Base-by-base conservation (phyloP, 1,140 invertebrate genomes). In the Anoplolepis gracilipes region DNA sequence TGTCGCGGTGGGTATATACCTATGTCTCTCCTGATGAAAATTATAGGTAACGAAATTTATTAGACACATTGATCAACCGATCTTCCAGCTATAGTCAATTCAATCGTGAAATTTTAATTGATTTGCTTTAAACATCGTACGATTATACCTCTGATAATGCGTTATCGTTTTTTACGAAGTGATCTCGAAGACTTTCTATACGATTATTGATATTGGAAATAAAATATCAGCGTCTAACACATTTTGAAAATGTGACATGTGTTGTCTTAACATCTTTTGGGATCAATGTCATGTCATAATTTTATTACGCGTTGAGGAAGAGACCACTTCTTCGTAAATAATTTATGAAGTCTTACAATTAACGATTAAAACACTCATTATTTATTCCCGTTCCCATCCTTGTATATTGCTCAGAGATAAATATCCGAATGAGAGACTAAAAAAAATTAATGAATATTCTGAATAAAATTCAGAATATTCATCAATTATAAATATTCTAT, bases 31-130 rank as follows among this genome's bases (percentile, higher is more conserved):
- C 25, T 53, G 65, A 72, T 81, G 65, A 7, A 65, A 81, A 81
- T 81, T 72, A 81, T 72, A 81, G 65, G 72, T 81, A 72, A 33
- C 65, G 65, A 81, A 81, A 81, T 81, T 81, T 65, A 81, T 81
- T 81, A 81, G 78, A 49, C 78, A 42, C 65, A 72, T 25, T 79
- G 76, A 79, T 79, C 62, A 67, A 67, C 42, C 61, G 46, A 69
- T 81, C 77, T 70, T 69, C 49, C 77, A 25, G 46, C 19, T 30
- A n/a, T n/a, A 62, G n/a, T 33, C n/a, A 62, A 13, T 33, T 13
- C 53, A 33, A 39, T 70, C 64, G 49, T 81, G 65, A 81, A 72
- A 81, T 81, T 81, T 81, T 53, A 81, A 81, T 81, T 59, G 77
- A 81, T 49, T 36, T 25, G 49, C 53, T 42, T 69, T 81, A 55